Conservation (phyloP, 2,113 vertebrate genomes). For the Tragelaphus buxtoni region DNA sequence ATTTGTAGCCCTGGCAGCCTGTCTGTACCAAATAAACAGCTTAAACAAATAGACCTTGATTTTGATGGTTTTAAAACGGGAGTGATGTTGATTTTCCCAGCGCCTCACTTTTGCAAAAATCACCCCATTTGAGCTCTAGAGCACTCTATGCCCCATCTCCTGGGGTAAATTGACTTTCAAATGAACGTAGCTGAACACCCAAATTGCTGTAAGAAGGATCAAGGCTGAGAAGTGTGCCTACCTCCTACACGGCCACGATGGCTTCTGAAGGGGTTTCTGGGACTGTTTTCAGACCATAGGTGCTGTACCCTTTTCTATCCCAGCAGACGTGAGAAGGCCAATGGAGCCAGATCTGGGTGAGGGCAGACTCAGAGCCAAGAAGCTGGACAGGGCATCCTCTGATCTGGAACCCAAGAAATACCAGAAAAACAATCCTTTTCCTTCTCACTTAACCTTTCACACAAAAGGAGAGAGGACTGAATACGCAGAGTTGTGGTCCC, state of each 20-base stretch:
- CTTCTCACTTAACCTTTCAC: background rate
- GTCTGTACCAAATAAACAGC: background rate
- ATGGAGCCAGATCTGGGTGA: background rate
- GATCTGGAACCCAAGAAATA: background rate
- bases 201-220: background rate
- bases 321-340: background rate
- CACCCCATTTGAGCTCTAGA: background rate
- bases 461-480: background rate
- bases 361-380: background rate
- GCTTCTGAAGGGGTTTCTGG: constrained; percentile 60
- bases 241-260: background rate
- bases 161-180: constrained; percentile 29
- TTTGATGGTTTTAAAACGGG: background rate
- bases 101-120: background rate
- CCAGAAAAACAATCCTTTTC: background rate
- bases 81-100: background rate
- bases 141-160: background rate
- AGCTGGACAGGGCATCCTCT: background rate
- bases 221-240: background rate
- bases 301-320: constrained; percentile 30
- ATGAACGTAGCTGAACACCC: background rate
- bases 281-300: constrained; percentile 38
- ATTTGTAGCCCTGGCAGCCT: background rate
- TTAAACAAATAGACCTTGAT: constrained; percentile 35
- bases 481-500: background rate